Base-by-base conservation (phyloP, 2,113 vertebrate genomes). In the Lepus europaeus region DNA sequence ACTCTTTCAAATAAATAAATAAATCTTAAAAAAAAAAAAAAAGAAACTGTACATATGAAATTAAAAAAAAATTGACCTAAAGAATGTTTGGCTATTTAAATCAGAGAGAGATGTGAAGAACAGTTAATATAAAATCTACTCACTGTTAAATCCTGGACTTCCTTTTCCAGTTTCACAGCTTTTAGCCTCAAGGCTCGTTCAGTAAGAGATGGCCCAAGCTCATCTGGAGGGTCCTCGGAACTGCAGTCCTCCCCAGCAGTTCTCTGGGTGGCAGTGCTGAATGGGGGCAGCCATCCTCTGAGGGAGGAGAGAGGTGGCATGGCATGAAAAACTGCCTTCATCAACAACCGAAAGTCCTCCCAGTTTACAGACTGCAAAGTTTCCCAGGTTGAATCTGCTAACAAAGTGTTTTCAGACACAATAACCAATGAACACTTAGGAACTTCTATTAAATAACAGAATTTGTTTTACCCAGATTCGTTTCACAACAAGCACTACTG, bases 81-180 rank as follows among this genome's bases (percentile, higher is more conserved):
- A 6, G 19, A 16, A 59, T 19, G 39, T 19, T 5, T 92, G 27
- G 51, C 5, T 56, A 92, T 73, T 89, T 76, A 93, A 94, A 59
- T 7, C 36, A 89, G 27, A 93, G 27, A 82, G 23, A 78, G 19
- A 95, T 63, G 64, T 31, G 23, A 86, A 69, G 69, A 73, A 66
- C 20, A 89, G 45, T 81, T 33, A 59, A 86, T 66, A 86, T 45
- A 68, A 70, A 95, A 89, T 93, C 56, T 36, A 98, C 98, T 98
- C 97, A 99, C 99, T 45, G 98, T 99, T 97, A 99, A 98, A 94
- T 99, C 98, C 25, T 93, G 98, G 78, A 99, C 98, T 98, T 99
- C 98, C 77, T 99, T 98, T 79, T 99, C 98, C 86, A 99, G 97
- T 96, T 99, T 98, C 95, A 97, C 95, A 69, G 98, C 98, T 98